Conservation (phyloP, 2,888 invertebrate genomes). For the Exocentrus adspersus region DNA sequence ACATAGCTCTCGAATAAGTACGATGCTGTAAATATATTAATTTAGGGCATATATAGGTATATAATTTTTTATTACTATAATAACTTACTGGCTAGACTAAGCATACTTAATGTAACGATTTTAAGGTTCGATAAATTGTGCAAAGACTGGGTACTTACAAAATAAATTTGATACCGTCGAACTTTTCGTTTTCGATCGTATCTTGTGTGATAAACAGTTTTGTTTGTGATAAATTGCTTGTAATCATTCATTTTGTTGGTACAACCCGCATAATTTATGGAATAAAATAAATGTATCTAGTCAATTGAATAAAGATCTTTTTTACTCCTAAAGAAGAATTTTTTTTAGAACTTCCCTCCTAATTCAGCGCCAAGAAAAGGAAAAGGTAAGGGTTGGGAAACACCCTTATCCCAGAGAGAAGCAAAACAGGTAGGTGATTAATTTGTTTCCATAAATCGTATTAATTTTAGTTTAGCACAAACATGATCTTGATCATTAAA, state of each 20-base stretch:
- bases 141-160: constrained; percentile 50
- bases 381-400: too few relatives aligned
- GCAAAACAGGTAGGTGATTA: too few relatives aligned
- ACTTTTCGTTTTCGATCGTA: constrained; percentile 40
- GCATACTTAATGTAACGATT: constrained; percentile 9
- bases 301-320: constrained; percentile 49
- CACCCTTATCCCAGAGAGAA: too few relatives aligned
- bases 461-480: too few relatives aligned
- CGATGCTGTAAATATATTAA: constrained; percentile 17
- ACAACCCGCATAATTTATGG: constrained; percentile 42
- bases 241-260: constrained; percentile 40
- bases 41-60: too few relatives aligned
- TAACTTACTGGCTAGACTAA: constrained; percentile 33
- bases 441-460: too few relatives aligned
- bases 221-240: constrained; percentile 44
- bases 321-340: constrained; percentile 29
- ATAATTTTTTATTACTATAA: constrained; percentile 27
- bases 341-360: background rate
- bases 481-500: too few relatives aligned
- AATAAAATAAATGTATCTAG: constrained; percentile 47
- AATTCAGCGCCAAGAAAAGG: too few relatives aligned
- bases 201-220: constrained; percentile 47
- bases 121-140: constrained; percentile 27
- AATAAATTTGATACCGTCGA: constrained; percentile 41
- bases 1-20: background rate